Evolutionary conservation across 30 jellyfish, hydroid and myxozoan species (phyloP).

Genomic region (Hydra vulgaris): DNA sequence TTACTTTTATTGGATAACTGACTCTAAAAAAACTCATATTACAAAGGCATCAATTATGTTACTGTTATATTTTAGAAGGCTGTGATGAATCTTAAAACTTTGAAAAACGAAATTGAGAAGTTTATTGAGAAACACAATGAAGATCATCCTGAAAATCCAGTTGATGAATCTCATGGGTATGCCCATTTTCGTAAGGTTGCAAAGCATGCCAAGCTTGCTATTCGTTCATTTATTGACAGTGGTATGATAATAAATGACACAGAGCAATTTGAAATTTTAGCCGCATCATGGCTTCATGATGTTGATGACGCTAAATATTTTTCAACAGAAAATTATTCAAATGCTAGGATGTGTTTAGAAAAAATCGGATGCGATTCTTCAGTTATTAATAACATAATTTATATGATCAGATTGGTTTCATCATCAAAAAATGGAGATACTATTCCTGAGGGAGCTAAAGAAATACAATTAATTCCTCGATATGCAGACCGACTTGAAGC

Average conservation of each 20-base stretch:
- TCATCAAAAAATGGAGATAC: neutral
- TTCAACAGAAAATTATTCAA: neutral
- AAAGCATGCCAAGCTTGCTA: neutral
- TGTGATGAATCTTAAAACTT: too few species aligned
- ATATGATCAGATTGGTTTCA: neutral
- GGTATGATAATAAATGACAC: neutral
- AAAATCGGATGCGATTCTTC: neutral
- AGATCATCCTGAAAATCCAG: too few species aligned
- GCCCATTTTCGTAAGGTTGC: neutral
- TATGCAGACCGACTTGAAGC: neutral
- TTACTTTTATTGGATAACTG: too few species aligned
- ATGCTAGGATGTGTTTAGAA: neutral
- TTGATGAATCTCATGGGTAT: neutral
- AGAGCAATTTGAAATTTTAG: neutral
- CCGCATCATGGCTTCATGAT: neutral
- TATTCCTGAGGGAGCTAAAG: neutral
- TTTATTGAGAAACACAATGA: too few species aligned
- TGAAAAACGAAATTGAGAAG: too few species aligned
- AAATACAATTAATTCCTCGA: neutral
- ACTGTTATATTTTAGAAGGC: too few species aligned
- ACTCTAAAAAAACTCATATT: too few species aligned
- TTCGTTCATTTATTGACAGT: neutral
- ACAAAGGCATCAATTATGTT: too few species aligned
- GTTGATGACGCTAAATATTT: conserved; percentile 1
- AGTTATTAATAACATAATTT: neutral